phyloP scores from a whole-genome alignment of 2,797 vertebrate species.

The Myotis vivesi region DNA sequence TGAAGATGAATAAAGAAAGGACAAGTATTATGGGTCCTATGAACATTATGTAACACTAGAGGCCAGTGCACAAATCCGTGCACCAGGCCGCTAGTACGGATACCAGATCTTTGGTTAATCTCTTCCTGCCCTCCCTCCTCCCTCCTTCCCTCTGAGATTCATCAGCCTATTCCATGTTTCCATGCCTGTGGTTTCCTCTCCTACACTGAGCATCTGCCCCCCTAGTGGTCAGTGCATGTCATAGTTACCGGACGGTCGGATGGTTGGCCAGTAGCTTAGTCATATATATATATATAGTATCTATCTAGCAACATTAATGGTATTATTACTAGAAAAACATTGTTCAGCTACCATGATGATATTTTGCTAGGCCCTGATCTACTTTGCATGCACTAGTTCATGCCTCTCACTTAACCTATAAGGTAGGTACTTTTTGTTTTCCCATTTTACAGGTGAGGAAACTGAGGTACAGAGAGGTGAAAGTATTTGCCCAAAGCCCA shows the following conservation, averaged over 20 bases:
- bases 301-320: neutral
- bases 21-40: neutral
- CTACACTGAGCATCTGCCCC: too few species aligned
- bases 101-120: too few species aligned
- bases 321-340: neutral
- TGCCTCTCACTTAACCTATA: neutral
- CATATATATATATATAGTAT: neutral
- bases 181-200: too few species aligned
- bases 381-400: neutral
- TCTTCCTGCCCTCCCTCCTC: too few species aligned
- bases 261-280: too few species aligned
- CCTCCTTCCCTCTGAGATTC: too few species aligned
- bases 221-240: too few species aligned
- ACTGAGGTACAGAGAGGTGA: neutral
- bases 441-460: neutral
- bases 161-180: too few species aligned
- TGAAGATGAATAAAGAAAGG: neutral
- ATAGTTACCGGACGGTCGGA: too few species aligned
- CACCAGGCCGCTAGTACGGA: too few species aligned
- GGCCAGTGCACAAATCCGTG: too few species aligned
- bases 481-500: neutral
- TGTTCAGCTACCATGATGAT: neutral
- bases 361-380: neutral
- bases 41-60: neutral
- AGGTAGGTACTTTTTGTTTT: neutral